Evolutionary conservation across 2,113 vertebrate species (phyloP), one percentile per base, ranked within the genome.

Genomic region (Stercorarius parasiticus): DNA sequence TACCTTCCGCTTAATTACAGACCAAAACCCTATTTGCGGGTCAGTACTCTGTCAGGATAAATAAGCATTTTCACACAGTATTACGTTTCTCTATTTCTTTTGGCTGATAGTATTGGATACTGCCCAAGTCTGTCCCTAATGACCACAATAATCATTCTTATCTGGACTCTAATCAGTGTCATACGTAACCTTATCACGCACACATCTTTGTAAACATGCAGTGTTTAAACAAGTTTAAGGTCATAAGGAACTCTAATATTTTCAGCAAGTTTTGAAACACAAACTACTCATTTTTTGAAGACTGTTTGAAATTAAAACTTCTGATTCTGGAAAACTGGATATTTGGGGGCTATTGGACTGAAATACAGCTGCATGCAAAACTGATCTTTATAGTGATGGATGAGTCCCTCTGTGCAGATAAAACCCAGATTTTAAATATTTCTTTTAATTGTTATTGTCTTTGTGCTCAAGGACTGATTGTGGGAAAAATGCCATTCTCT

Each of bases 381-480:
- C 50, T 95, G 84, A 93, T 96, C 94, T 97, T 97, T 93, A 91
- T 89, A 95, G 82, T 81, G 95, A 97, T 0, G 58, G 95, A 87
- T 84, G 66, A 42, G 62, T 97, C 97, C 93, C 95, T 97, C 93
- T 72, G 62, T 89, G 85, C 62, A 97, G 97, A 98, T 98, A 96
- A 97, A 98, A 91, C 42, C 70, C 90, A 97, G 90, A 97, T 97
- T 96, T 88, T 61, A 97, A 97, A 97, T 97, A 96, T 97, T 97
- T 97, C 52, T 85, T 97, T 95, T 96, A 98, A 98, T 97, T 97
- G 93, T 98, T 98, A 98, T 97, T 98, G 91, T 97, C 97, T 98
- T 97, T 98, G 90, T 97, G 93, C 84, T 97, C 97, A 97, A 98
- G 96, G 95, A 96, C 97, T 98, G 96, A 96, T 97, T 98, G 97